A percentile compares a stretch with the other conserved stretches of the same genome.
phyloP scores from a whole-genome alignment of 2,113 vertebrate species.

The Neotoma lepida region DNA sequence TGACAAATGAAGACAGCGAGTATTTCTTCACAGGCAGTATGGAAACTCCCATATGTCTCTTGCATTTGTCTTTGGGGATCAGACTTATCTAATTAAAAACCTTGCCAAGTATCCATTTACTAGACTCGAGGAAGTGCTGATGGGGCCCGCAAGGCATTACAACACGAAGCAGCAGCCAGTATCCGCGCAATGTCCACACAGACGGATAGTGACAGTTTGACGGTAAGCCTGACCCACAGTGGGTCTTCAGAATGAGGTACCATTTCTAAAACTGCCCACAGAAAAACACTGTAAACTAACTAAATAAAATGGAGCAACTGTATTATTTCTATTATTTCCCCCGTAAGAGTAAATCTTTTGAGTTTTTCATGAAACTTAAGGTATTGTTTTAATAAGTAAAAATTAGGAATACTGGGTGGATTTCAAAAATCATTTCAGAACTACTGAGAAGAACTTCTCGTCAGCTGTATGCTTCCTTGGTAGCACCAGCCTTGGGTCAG shows the following conservation, averaged over 20 bases:
- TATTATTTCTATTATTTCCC: constrained; percentile 32
- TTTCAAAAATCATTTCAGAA: constrained; percentile 59
- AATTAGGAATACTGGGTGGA: constrained; percentile 12
- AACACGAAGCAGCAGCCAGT: not conserved
- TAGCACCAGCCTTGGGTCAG: constrained; percentile 26
- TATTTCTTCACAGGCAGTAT: constrained; percentile 8
- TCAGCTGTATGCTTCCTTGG: not conserved
- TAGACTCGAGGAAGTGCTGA: constrained; percentile 20
- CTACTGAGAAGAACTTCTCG: not conserved
- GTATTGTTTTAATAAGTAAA: not conserved
- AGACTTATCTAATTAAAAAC: constrained; percentile 74
- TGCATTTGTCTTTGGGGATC: constrained; percentile 68
- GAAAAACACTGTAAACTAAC: constrained; percentile 30
- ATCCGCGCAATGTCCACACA: not conserved
- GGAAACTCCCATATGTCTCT: constrained; percentile 62
- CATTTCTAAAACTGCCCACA: constrained; percentile 35
- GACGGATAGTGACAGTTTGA: not conserved
- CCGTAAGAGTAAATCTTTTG: constrained; percentile 21
- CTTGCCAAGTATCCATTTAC: constrained; percentile 49
- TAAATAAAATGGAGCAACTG: not conserved
- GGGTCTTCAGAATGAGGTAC: constrained; percentile 4
- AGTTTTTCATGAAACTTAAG: not conserved
- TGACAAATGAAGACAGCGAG: constrained; percentile 68
- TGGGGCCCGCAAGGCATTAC: not conserved
- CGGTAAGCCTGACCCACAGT: not conserved